Conservation (phyloP, 2,113 vertebrate species). For the Trinectes maculatus region DNA sequence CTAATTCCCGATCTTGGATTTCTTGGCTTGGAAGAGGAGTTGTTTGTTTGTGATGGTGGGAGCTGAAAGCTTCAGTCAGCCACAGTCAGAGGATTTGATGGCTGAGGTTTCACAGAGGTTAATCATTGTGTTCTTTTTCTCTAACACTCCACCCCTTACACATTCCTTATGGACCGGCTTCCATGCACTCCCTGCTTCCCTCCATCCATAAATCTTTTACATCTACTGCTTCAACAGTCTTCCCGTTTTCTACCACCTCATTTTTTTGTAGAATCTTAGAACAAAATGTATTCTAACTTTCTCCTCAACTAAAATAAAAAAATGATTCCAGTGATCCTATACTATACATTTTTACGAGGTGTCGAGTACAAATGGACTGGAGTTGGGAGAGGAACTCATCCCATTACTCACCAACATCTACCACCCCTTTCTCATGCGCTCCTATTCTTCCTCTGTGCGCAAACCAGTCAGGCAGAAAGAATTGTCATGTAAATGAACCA, state of each 20-base stretch:
- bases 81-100: neutral
- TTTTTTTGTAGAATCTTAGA: neutral
- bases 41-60: neutral
- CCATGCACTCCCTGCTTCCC: neutral
- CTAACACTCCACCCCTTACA: conserved; percentile 1
- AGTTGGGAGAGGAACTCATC: conserved; percentile 25
- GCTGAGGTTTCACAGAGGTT: conserved; percentile 4
- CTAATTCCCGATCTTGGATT: conserved; percentile 9
- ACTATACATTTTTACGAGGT: neutral
- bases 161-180: conserved; percentile 16
- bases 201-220: conserved; percentile 22
- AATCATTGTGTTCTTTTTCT: conserved; percentile 7
- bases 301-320: neutral
- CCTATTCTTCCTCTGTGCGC: conserved; percentile 10
- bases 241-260: neutral
- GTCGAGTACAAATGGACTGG: conserved; percentile 30
- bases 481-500: conserved; percentile 72
- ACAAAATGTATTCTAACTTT: neutral
- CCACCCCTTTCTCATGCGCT: conserved; percentile 13
- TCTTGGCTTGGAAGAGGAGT: neutral
- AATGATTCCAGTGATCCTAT: neutral
- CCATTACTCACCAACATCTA: conserved; percentile 30
- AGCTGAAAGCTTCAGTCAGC: neutral
- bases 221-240: neutral
- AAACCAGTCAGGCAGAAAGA: conserved; percentile 50